Evolutionary conservation across 2,113 vertebrate species (phyloP), one percentile per base, ranked within the genome.

Genomic region (Hypomesus transpacificus): DNA sequence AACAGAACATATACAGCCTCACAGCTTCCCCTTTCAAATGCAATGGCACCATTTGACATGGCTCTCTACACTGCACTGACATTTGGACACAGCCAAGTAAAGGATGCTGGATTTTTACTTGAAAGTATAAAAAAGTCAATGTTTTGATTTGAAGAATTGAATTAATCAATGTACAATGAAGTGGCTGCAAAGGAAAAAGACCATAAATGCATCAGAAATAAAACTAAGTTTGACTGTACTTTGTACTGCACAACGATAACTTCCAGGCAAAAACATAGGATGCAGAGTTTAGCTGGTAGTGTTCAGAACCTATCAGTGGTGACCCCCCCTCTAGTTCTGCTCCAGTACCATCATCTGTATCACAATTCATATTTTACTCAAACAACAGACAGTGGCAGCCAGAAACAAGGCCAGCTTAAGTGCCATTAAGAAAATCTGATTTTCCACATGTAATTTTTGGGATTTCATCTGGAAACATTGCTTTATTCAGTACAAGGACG

Each of bases 271-370:
- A 59, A 79, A 83, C 76, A 81, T 82, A 81, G 83, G 69, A 81
- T 73, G 68, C 24, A 72, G n/a, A 76, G 58, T 67, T 6, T 60
- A 83, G 66, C 60, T 54, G 71, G 73, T 89, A 88, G 86, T 89
- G 89, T 89, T 85, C 51, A 74, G 69, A 82, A 70, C 69, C 70
- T 73, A 69, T 77, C 71, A 86, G 77, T 80, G 80, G 81, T 65
- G 58, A 71, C 65, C 73, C 76, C 69, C 22, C 1, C 31, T 54
- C 64, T 69, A 75, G 13, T 65, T 66, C 60, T 66, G 63, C 52
- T 69, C 22, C 66, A 24, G 1, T 68, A 46, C 52, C 1, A 56
- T 57, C 53, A 28, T 71, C 77, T 60, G 59, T 70, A 4, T 14
- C 57, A 34, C 59, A 74, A 65, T 68, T 67, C 39, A 63, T 67